Evolutionary conservation across 2,888 invertebrate species (phyloP), one percentile per base, ranked within the genome.

Genomic region (Spodoptera picta): DNA sequence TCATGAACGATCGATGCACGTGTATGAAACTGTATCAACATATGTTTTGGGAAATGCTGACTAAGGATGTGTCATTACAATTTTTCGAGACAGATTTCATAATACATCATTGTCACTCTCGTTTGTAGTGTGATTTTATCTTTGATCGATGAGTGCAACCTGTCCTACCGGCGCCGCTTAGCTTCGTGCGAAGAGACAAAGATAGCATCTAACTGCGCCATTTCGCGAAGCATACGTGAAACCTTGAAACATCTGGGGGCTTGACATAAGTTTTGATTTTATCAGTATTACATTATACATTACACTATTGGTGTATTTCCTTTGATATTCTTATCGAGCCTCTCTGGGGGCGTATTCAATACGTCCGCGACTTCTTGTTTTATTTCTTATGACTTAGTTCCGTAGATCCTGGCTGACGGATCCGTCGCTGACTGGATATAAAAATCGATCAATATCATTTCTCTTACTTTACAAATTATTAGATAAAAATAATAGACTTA

Each of bases 321-420:
- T 53, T 63, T 64, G 50, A 51, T 57, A 60, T 60, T 49, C 24
- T 52, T 52, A 60, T 58, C 42, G 45, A 68, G 31, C 43, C 56
- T 7, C 12, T 36, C 7, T 31, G 47, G 14, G 24, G 23, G 24
- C 12, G 14, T 36, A 46, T 31, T 60, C 51, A 44, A 56, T 60
- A 61, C 0, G 46, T 70, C 47, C 14, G 59, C 55, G 31, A 59
- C 41, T n/a, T n/a, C 14, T 56, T 51, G 14, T 59, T 59, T 57
- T 51, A 23, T 58, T 54, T 51, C 24, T 7, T 10, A 23, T n/a
- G 12, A 53, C 48, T 53, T 24, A 51, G 19, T 10, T 61, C 41
- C 12, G 3, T 48, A 31, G 42, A 42, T 42, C 36, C n/a, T 49
- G 2, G 14, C 14, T 14, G 14, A 14, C 14, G 14, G 14, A 14